Percentiles rank a stretch among this genome's conserved stretches.
Conservation (phyloP, 1,140 invertebrate species). For the Coptotermes formosanus region DNA sequence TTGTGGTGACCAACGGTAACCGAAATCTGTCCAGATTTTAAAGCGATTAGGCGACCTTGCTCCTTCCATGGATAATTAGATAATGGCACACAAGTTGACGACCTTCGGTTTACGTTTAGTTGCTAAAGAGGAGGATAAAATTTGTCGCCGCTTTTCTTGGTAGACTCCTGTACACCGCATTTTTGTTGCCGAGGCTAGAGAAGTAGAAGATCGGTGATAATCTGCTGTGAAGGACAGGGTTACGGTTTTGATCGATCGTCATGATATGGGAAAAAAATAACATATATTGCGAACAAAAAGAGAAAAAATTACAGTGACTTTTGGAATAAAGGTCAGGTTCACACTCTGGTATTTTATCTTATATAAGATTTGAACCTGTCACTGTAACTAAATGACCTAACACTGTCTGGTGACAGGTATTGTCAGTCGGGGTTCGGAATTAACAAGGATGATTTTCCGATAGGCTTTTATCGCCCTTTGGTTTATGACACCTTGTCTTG, state of each 20-base stretch:
- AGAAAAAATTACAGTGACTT: no score
- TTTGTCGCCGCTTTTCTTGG: background rate
- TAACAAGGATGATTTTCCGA: no score
- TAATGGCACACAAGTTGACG: background rate
- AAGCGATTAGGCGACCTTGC: background rate
- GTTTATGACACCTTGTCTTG: no score
- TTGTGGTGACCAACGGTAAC: background rate
- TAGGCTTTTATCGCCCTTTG: no score
- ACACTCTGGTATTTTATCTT: no score
- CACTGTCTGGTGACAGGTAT: no score
- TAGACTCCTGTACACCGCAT: background rate
- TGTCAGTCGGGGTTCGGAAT: no score
- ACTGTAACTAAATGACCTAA: no score
- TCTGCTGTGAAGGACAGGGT: background rate
- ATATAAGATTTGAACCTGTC: no score
- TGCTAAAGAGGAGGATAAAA: background rate
- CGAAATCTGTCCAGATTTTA: background rate
- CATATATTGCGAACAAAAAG: no score
- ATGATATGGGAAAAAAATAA: background rate
- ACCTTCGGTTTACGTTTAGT: background rate
- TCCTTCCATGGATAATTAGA: background rate
- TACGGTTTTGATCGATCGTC: background rate
- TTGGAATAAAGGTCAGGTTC: no score
- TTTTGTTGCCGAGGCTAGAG: background rate
- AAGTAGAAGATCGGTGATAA: background rate